Base-by-base conservation (phyloP, 2,797 vertebrate genomes). In the Platyrinchus mystaceus region DNA sequence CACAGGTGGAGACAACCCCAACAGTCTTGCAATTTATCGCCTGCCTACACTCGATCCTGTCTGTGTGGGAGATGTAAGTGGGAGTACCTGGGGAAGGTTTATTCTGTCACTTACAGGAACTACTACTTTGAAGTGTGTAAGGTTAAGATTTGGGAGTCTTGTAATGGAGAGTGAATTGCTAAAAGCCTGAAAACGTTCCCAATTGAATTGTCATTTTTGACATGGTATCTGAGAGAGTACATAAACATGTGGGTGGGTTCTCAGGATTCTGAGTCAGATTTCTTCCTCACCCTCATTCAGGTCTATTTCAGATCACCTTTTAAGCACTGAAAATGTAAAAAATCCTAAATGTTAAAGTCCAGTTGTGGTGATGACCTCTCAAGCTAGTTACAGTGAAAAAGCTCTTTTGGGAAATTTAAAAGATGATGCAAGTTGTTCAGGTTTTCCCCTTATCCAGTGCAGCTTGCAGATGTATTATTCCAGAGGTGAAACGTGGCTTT, bases 1-100 rank as follows among this genome's bases (percentile, higher is more conserved):
- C 67, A 99, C 99, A 1, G 99, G 99, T 96, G 99, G 99, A 94
- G 99, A 99, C 97, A 99, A 99, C 97, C 99, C 99, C 50, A 99
- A 99, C 97, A 99, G 99, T 96, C 98, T 99, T 85, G 99, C 99
- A 32, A 97, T 99, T 96, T 99, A 99, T 96, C 98, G 98, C 70
- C 98, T 99, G 84, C 99, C 99, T 89, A 99, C 99, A 1, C 97
- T 99, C 4, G 99, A 99, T 97, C 99, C 99, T 17, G 98, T 99
- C 84, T 99, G 99, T 76, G 99, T 99, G 78, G 99, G 99, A 95
- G 99, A 99, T 97, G 99, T 99, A 98, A 99, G 99, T 99, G 73
- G 64, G 68, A 59, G 5, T 44, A 47, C 21, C 34, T 3, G 28
- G 46, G 63, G 19, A 30, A 87, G 5, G 16, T 30, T 58, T 64